These are phyloP conservation scores for Sprattus sprattus DNA, from an alignment of 2,113 vertebrate species.

Conservation along the genomic window DNA sequence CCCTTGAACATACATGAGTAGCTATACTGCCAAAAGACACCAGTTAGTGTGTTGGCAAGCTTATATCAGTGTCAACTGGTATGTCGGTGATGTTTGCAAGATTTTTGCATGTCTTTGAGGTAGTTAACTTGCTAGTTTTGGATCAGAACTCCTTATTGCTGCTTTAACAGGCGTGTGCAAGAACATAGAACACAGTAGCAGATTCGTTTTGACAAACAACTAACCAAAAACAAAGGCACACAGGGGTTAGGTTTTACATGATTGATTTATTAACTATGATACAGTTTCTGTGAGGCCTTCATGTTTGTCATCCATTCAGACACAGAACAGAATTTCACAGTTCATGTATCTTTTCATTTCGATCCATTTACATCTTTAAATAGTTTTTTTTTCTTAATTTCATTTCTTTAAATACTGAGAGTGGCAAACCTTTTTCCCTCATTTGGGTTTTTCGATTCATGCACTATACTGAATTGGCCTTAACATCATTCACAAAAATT, in stretches of 20 bases:
- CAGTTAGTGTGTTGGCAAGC: no score
- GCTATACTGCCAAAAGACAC: no score
- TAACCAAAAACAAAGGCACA: neutral
- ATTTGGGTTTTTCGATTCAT: slow-evolving; percentile 72
- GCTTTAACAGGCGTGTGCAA: no score
- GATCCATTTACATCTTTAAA: slow-evolving; percentile 59
- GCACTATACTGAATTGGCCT: slow-evolving; percentile 80
- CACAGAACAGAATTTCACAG: slow-evolving; percentile 75
- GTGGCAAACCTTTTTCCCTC: slow-evolving; percentile 56
- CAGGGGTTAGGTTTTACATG: slow-evolving; percentile 69
- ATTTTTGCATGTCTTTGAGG: no score
- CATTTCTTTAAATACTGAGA: slow-evolving; percentile 65
- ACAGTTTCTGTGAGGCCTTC: slow-evolving; percentile 92
- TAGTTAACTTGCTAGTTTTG: no score
- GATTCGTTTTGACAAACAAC: neutral
- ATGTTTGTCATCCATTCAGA: slow-evolving; percentile 87
- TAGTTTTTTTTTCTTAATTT: slow-evolving; percentile 64
- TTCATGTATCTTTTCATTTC: slow-evolving; percentile 67
- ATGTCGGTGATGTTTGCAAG: no score
- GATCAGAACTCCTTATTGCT: no score
- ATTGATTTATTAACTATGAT: slow-evolving; percentile 95
- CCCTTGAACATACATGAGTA: neutral
- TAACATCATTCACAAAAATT: slow-evolving; percentile 77
- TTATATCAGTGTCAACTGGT: no score
- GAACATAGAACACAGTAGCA: neutral